Evolutionary conservation across 2,113 vertebrate species (phyloP).

Genomic region (Redunca redunca): DNA sequence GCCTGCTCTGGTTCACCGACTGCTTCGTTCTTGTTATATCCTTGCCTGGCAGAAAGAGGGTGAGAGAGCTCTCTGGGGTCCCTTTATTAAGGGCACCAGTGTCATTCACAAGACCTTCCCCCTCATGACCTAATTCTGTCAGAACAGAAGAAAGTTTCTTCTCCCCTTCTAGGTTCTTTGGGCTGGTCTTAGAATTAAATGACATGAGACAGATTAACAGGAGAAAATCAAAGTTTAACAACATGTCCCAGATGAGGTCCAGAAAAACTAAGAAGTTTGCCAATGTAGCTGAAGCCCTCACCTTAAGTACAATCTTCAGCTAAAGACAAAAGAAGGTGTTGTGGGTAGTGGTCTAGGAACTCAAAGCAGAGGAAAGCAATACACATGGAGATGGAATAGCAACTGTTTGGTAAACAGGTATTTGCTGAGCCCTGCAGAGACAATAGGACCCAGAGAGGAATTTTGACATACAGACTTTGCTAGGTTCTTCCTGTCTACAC

Average conservation of each 20-base stretch:
- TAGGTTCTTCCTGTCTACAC: not conserved
- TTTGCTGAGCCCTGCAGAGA: not conserved
- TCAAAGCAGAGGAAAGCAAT: not conserved
- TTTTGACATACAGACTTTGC: not conserved
- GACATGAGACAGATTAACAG: not conserved
- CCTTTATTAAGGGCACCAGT: not conserved
- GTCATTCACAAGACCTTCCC: not conserved
- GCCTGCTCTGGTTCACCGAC: not conserved
- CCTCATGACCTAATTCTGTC: not conserved
- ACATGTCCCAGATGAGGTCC: not conserved
- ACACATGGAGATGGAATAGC: not conserved
- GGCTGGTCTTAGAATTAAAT: not conserved
- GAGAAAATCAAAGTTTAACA: not conserved
- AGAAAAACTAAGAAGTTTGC: not conserved
- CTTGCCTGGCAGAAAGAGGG: not conserved
- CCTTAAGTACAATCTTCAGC: not conserved
- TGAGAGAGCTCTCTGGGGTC: not conserved
- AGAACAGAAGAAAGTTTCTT: not conserved
- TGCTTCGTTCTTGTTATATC: not conserved
- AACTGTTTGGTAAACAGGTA: not conserved
- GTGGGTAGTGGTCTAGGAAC: not conserved
- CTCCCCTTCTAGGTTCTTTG: not conserved
- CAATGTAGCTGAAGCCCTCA: not conserved
- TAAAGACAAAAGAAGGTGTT: not conserved
- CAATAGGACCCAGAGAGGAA: not conserved